Evolutionary conservation across 2,888 invertebrate genomes (phyloP), one percentile per base, ranked within the genome.

Genomic region (Pherbina coryleti): DNA sequence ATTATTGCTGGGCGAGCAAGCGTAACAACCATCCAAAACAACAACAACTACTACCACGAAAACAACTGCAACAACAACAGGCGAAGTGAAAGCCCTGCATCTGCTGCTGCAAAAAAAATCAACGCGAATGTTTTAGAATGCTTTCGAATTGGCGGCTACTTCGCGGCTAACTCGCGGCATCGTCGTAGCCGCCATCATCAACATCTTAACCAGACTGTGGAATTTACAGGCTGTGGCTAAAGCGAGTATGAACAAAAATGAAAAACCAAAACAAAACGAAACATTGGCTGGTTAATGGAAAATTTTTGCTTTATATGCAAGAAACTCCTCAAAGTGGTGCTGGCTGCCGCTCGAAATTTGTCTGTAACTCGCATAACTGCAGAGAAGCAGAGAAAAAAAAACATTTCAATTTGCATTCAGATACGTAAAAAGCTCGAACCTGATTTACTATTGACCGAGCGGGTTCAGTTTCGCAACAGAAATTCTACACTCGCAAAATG

Each of bases 321-420:
- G 11, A 22, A 22, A 28, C 60, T 28, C 25, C 19, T 44, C 44
- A 44, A 67, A 11, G 67, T 44, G 19, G 22, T 55, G 9, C 17
- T 17, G 17, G 14, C 60, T 62, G 17, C 60, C 60, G 14, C 14
- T 28, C 31, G 28, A 62, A 62, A 62, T 37, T 44, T 37, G 72
- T 37, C 37, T 22, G 60, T 25, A 60, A 60, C 60, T 72, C 72
- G 57, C 44, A 57, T 31, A 25, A 60, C 8, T 72, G 22, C 60
- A 44, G 37, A n/a, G 34, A 4, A 34, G 17, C 19, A 28, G 37
- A 9, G 22, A 72, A 51, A 34, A 60, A 57, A 19, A 19, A 14
- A 11, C 28, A 74, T 74, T 74, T 64, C 74, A 74, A 74, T 53
- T 74, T 73, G 49, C 62, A 73, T 62, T 73, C 49, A 49, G 22